Base-by-base conservation (phyloP, 1,140 invertebrate genomes). In the Euschistus heros region DNA sequence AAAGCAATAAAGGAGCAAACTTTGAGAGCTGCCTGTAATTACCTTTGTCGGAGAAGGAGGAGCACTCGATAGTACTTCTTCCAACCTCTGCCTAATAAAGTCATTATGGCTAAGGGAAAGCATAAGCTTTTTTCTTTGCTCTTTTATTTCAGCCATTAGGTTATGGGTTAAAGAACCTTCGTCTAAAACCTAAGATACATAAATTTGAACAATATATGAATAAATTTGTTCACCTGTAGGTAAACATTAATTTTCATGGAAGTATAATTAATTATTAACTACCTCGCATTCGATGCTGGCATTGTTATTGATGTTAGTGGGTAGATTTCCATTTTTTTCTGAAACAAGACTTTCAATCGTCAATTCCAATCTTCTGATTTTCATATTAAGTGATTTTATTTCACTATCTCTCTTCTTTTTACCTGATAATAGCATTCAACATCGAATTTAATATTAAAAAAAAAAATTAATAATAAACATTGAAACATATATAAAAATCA, bases 71-170 rank as follows among this genome's bases (percentile, higher is more conserved):
- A 62, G 20, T 57, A 66, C 67, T 18, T 64, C 66, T 68, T 77
- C 75, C 64, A 75, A 66, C 61, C 76, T 73, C 47, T 72, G 67
- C 30, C 73, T 62, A 27, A 76, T 71, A 10, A 70, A 67, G 59
- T 77, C 75, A 68, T 76, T 76, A 54, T 75, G 68, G 52, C 68
- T 67, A 20, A 77, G 69, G 10, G 73, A 73, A 33, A 74, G 72
- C 69, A 77, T 76, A 26, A 78, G 68, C 55, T 74, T 73, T 17
- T 71, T 69, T 8, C 76, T 63, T 22, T 76, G 71, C 10, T 69
- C 66, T 10, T 73, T 69, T 8, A 78, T 74, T 66, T 77, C 76
- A 2, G 73, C 70, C 67, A 78, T 66, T 61, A 77, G 69, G 44
- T 75, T 69, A 24, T 57, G 20, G 8, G 54, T 57, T 14, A 57